Conservation (phyloP, 1,140 invertebrate genomes). For the Drosophila neocordata region DNA sequence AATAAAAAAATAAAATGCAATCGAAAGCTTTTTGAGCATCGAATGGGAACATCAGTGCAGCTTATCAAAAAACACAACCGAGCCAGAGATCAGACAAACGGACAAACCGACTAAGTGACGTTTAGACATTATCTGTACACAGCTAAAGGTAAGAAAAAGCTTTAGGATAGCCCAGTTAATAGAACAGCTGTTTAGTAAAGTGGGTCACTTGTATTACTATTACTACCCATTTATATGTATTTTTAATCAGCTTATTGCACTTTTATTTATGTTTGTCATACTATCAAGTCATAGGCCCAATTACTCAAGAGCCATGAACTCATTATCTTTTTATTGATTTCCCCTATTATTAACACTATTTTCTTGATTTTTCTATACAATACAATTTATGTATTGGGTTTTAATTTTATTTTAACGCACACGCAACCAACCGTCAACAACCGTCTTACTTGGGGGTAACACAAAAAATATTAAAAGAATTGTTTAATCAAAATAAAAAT, state of each 20-base stretch:
- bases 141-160: not conserved
- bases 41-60: slow-evolving; percentile 33
- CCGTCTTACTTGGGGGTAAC: slow-evolving; percentile 31
- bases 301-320: slow-evolving; percentile 51
- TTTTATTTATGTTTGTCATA: slow-evolving; percentile 42
- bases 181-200: slow-evolving; percentile 12
- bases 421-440: slow-evolving; percentile 14
- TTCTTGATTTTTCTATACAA: slow-evolving; percentile 16
- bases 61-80: slow-evolving; percentile 33
- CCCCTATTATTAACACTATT: slow-evolving; percentile 17
- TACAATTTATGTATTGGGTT: slow-evolving; percentile 23
- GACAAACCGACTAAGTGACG: slow-evolving; percentile 8
- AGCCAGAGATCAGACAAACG: slow-evolving; percentile 17
- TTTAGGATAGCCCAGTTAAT: not conserved
- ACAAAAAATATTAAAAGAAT: slow-evolving; percentile 35
- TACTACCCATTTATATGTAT: not conserved
- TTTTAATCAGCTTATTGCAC: slow-evolving; percentile 50
- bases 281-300: slow-evolving; percentile 44
- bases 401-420: slow-evolving; percentile 15
- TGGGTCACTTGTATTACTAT: slow-evolving; percentile 25
- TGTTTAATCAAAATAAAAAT: slow-evolving; percentile 55
- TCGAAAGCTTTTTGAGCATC: slow-evolving; percentile 36
- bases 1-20: slow-evolving; percentile 9
- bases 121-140: not conserved
- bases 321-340: slow-evolving; percentile 40